Evolutionary conservation across 1,140 invertebrate genomes (phyloP).

Genomic region (Scylla paramamosain): DNA sequence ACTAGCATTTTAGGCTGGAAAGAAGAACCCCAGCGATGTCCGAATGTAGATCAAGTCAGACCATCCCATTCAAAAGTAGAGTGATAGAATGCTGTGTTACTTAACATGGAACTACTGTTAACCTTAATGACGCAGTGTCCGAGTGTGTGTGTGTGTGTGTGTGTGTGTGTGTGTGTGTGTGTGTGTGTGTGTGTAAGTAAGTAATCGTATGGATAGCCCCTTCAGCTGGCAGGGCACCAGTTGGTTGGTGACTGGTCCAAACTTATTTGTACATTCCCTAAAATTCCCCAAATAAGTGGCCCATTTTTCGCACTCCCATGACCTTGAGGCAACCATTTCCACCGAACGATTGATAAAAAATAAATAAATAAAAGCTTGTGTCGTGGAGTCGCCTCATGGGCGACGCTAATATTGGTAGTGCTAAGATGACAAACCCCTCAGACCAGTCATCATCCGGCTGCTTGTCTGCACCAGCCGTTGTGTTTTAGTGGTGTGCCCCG

Average conservation of each 20-base stretch:
- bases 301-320: too few relatives aligned
- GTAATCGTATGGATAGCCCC: not conserved
- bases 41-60: not conserved
- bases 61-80: not conserved
- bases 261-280: too few relatives aligned
- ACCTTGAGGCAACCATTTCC: too few relatives aligned
- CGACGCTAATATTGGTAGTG: not conserved
- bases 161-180: not conserved
- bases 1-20: not conserved
- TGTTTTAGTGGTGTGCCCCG: not conserved
- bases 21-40: not conserved
- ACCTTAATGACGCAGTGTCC: not conserved
- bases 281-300: too few relatives aligned
- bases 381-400: not conserved
- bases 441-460: not conserved
- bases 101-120: not conserved
- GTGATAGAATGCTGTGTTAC: not conserved
- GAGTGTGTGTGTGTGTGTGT: not conserved
- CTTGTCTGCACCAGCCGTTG: not conserved
- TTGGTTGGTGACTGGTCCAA: conserved; percentile 4
- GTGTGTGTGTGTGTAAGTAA: not conserved
- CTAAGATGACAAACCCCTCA: not conserved
- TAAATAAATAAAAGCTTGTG: too few relatives aligned
- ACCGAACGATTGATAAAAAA: too few relatives aligned
- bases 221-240: not conserved